These are phyloP conservation scores for Discoglossus pictus DNA, from an alignment of 2,797 vertebrate species.

Conservation along the genomic window DNA sequence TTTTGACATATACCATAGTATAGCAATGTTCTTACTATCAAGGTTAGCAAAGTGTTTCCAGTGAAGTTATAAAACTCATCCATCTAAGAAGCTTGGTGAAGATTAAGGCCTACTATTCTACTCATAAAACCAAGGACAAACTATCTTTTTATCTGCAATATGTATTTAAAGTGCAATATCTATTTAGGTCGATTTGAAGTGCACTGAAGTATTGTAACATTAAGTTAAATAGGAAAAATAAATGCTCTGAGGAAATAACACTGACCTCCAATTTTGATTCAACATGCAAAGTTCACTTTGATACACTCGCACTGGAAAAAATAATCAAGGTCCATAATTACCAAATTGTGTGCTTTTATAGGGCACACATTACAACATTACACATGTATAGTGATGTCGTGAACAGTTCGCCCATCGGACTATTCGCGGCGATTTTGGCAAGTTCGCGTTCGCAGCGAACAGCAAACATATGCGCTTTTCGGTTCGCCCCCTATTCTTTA, in stretches of 20 bases:
- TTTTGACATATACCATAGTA: constrained; percentile 13
- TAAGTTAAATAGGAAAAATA: constrained; percentile 41
- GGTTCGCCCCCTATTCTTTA: too few species aligned
- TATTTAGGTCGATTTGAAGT: constrained; percentile 49
- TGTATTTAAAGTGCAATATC: constrained; percentile 51
- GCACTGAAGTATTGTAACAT: constrained; percentile 52
- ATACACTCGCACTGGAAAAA: constrained; percentile 25
- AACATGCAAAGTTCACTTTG: constrained; percentile 40
- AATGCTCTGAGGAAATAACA: constrained; percentile 33
- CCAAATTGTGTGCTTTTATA: constrained; percentile 22
- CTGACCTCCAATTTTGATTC: constrained; percentile 49
- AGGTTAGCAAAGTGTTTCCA: constrained; percentile 47
- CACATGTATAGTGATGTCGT: too few species aligned
- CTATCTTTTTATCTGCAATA: constrained; percentile 46
- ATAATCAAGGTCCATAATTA: constrained; percentile 13
- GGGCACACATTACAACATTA: too few species aligned
- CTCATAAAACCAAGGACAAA: constrained; percentile 50
- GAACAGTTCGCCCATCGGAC: too few species aligned
- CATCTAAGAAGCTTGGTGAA: constrained; percentile 48
- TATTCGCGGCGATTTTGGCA: too few species aligned
- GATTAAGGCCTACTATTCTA: constrained; percentile 45
- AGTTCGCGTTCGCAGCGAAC: too few species aligned
- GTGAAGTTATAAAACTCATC: constrained; percentile 52
- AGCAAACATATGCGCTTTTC: too few species aligned
- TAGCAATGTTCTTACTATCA: constrained; percentile 40